A percentile compares a stretch with the other conserved stretches of the same genome.
Conservation (phyloP, 2,113 vertebrate species). For the Protomyctophum bolini region DNA sequence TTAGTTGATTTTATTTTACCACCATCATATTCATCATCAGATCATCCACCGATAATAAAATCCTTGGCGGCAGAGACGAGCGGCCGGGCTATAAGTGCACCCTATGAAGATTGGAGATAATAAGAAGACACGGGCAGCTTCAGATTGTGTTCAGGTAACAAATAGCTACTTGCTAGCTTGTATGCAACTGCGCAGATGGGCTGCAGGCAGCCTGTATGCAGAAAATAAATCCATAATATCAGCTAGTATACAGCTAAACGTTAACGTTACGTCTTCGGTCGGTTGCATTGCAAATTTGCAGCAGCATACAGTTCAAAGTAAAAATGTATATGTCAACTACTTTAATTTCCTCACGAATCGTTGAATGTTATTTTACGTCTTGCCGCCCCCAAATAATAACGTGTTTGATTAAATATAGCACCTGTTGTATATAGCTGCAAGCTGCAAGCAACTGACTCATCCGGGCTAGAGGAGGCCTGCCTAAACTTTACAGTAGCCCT, state of each 20-base stretch:
- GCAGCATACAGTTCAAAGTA: neutral
- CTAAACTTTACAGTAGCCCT: neutral
- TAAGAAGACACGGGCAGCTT: slow-evolving; percentile 15
- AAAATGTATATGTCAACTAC: neutral
- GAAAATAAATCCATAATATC: neutral
- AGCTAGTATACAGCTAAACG: neutral
- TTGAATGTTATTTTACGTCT: neutral
- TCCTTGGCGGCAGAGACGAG: slow-evolving; percentile 1
- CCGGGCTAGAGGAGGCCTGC: neutral
- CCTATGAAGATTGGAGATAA: slow-evolving; percentile 23
- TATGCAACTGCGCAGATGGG: slow-evolving; percentile 4
- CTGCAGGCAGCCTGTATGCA: neutral
- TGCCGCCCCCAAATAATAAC: neutral
- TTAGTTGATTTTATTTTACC: slow-evolving; percentile 3
- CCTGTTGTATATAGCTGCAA: slow-evolving; percentile 27
- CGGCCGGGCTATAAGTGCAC: slow-evolving; percentile 3
- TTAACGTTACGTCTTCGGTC: neutral
- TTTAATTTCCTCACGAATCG: neutral
- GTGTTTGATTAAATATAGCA: neutral
- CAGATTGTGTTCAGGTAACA: slow-evolving; percentile 53
- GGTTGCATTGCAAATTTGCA: neutral
- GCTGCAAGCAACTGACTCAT: neutral
- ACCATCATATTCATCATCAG: neutral
- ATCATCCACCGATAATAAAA: slow-evolving; percentile 29
- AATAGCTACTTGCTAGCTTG: slow-evolving; percentile 2